A percentile compares a stretch with the other conserved stretches of the same genome.
phyloP scores from a whole-genome alignment of 2,113 vertebrate genomes.

The Chaetodon auriga region DNA sequence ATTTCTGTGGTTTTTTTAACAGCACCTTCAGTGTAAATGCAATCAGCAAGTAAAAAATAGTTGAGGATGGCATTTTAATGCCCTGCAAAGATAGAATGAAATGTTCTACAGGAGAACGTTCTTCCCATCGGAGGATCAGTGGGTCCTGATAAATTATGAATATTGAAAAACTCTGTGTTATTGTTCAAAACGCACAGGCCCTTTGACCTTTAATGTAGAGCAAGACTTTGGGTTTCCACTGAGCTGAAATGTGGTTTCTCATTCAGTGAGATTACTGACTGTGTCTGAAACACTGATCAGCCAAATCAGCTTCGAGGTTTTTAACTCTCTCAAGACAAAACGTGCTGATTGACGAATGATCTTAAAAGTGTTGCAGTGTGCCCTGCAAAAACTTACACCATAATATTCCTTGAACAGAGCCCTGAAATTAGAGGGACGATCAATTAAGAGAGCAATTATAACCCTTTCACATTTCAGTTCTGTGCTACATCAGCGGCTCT shows the following conservation, averaged over 20 bases:
- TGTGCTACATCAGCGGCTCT: not conserved
- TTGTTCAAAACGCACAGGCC: not conserved
- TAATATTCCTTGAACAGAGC: not conserved
- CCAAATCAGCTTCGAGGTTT: not conserved
- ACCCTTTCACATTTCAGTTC: not conserved
- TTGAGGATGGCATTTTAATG: not conserved
- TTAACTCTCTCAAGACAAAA: not conserved
- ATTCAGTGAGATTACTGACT: slow-evolving; percentile 13
- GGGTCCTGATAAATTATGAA: not conserved
- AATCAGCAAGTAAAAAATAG: not conserved
- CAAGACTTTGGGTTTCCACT: not conserved
- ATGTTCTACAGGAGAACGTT: not conserved
- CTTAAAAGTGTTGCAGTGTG: not conserved
- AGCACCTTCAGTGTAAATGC: not conserved
- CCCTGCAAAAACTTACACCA: not conserved
- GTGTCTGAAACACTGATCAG: slow-evolving; percentile 11
- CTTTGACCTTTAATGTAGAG: not conserved
- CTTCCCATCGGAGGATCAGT: not conserved
- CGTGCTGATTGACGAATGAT: not conserved
- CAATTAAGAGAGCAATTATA: not conserved
- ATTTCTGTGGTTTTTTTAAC: slow-evolving; percentile 39
- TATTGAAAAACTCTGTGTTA: not conserved
- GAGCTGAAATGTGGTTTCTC: not conserved
- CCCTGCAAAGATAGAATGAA: not conserved
- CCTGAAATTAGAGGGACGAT: not conserved